Evolutionary conservation across 2,888 invertebrate species (phyloP).

Genomic region (Ellobium chinense): DNA sequence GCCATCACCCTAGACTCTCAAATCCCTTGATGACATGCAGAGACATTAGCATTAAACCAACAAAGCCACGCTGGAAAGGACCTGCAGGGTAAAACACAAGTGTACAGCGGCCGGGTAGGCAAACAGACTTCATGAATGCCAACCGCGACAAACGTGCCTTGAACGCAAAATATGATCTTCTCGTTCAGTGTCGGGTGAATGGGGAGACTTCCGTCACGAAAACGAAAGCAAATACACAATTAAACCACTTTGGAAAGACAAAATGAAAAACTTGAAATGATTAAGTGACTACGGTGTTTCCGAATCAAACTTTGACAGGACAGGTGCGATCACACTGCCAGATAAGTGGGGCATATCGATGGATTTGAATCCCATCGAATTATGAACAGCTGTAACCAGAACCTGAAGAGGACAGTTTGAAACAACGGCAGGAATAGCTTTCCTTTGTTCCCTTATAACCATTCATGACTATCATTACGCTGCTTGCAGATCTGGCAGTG

Average conservation of each 20-base stretch:
- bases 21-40: slow-evolving; percentile 20
- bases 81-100: slow-evolving; percentile 16
- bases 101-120: slow-evolving; percentile 2
- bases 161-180: slow-evolving; percentile 23
- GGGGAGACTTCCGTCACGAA: slow-evolving; percentile 2
- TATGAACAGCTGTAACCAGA: no score
- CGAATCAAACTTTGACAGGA: no score
- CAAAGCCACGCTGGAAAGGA: slow-evolving; percentile 2
- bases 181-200: slow-evolving; percentile 19
- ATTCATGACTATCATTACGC: no score
- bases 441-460: no score
- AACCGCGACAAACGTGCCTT: slow-evolving; percentile 11
- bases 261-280: no score
- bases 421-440: no score
- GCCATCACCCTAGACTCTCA: no score
- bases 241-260: background rate
- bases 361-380: no score
- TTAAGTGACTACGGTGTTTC: no score
- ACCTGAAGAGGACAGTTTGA: background rate
- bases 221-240: slow-evolving; percentile 26
- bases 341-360: no score
- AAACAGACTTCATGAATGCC: slow-evolving; percentile 8
- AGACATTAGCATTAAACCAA: slow-evolving; percentile 19
- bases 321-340: no score
- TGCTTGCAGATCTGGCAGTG: no score